Evolutionary conservation across 2,113 vertebrate genomes (phyloP), one percentile per base, ranked within the genome.

Genomic region (Pithys albifrons): DNA sequence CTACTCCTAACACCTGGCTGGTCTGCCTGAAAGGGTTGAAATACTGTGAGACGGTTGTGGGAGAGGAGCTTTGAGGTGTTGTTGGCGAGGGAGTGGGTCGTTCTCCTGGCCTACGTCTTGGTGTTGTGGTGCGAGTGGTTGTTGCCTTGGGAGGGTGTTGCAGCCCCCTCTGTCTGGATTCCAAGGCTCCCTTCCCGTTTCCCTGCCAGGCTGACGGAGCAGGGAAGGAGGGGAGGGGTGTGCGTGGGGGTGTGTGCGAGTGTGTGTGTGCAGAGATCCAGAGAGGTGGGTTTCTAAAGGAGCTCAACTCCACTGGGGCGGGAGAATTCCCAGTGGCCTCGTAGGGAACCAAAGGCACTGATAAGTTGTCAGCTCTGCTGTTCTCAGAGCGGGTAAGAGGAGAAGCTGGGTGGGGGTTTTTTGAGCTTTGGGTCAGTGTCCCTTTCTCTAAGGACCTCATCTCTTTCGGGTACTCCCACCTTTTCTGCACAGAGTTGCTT

Each of bases 331-430:
- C 96, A 12, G 95, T 81, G 94, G 92, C 93, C 92, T 97, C 85
- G 4, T 92, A 93, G 95, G 85, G 91, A 95, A 96, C 97, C 97
- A 97, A 96, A 97, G 98, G 97, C 96, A 95, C 95, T 96, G 93
- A 91, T 88, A 49, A 65, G 72, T 80, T 89, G 94, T 91, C 96
- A 88, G 66, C 91, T 94, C 94, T 96, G 82, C 88, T 49, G 73
- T 95, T 96, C 96, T 96, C 91, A 78, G 91, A 91, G 92, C 83
- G 66, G 82, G 41, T 82, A 86, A 62, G 92, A 97, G 85, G 80
- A 89, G 58, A 91, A 70, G 88, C 89, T 94, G 76, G 54, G 64
- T 39, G 70, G 73, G 46, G 51, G 58, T 89, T 54, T 85, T 45
- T 69, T 85, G 91, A 95, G 77, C 90, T 97, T 96, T 87, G 82